A percentile compares a stretch with the other conserved stretches of the same genome.
phyloP scores from a whole-genome alignment of 2,797 vertebrate species.

The Masticophis lateralis region DNA sequence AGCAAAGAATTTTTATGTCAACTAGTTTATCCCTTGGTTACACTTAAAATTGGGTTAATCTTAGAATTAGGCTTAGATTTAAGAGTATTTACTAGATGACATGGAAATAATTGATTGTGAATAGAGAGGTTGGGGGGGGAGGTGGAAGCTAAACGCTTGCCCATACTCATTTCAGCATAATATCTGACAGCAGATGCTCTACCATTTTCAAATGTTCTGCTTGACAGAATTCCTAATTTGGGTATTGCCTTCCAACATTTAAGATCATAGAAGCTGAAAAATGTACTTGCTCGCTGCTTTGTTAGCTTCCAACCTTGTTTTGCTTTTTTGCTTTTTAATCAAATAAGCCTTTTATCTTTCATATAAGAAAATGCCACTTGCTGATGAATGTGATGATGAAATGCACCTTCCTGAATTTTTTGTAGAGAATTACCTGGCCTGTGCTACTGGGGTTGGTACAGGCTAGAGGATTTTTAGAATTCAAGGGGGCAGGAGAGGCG shows the following conservation, averaged over 20 bases:
- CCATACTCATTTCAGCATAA: neutral
- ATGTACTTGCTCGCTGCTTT: neutral
- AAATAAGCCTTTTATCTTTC: constrained; percentile 37
- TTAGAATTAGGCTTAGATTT: neutral
- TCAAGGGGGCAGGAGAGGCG: constrained; percentile 38
- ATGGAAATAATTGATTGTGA: neutral
- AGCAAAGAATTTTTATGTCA: neutral
- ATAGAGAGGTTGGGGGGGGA: too few species aligned
- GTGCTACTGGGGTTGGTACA: constrained; percentile 34
- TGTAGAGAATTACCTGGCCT: constrained; percentile 47
- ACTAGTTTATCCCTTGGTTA: neutral
- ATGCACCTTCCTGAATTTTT: constrained; percentile 42
- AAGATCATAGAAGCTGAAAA: neutral
- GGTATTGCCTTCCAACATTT: neutral
- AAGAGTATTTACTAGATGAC: neutral
- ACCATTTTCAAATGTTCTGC: neutral
- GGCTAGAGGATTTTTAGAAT: constrained; percentile 46
- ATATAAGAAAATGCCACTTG: constrained; percentile 53
- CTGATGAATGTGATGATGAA: constrained; percentile 50
- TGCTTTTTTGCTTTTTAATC: constrained; percentile 34
- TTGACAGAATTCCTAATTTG: neutral
- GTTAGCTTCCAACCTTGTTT: constrained; percentile 25
- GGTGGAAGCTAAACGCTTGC: neutral
- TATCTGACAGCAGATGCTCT: neutral
- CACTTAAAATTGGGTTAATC: neutral